These are phyloP conservation scores for Monopis laevigella DNA, from an alignment of 2,888 invertebrate species.

Conservation along the genomic window DNA sequence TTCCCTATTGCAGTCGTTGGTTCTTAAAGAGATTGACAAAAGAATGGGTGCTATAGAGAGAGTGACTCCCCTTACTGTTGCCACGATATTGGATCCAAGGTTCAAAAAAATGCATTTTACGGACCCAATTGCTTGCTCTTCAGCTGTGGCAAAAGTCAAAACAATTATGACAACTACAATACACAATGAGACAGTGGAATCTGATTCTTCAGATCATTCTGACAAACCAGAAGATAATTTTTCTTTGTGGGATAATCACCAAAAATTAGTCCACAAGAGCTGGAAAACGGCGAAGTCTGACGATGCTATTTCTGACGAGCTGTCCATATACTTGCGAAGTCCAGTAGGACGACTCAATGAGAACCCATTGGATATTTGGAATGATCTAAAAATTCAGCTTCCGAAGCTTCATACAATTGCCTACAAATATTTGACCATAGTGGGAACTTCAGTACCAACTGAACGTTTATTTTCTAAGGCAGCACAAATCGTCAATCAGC, in stretches of 20 bases:
- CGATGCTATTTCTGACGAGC: conserved; percentile 21
- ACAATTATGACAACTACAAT: not conserved
- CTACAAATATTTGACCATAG: conserved; percentile 21
- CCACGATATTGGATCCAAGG: conserved; percentile 23
- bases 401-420: conserved; percentile 20
- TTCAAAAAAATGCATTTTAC: conserved; percentile 18
- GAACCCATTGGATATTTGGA: conserved; percentile 22
- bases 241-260: conserved; percentile 17
- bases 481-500: no score
- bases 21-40: conserved; percentile 15
- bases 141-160: conserved; percentile 6
- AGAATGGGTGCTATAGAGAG: conserved; percentile 17
- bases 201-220: conserved; percentile 9
- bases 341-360: conserved; percentile 22
- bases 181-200: not conserved
- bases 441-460: conserved; percentile 20
- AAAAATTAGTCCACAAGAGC: conserved; percentile 19
- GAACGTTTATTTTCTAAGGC: conserved; percentile 19
- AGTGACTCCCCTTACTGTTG: conserved; percentile 20
- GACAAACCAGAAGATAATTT: conserved; percentile 8
- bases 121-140: not conserved
- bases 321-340: conserved; percentile 22
- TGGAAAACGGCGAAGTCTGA: conserved; percentile 20
- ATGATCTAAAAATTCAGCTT: conserved; percentile 20
- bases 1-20: conserved; percentile 16